Conservation (phyloP, 2,113 vertebrate species). For the human region DNA sequence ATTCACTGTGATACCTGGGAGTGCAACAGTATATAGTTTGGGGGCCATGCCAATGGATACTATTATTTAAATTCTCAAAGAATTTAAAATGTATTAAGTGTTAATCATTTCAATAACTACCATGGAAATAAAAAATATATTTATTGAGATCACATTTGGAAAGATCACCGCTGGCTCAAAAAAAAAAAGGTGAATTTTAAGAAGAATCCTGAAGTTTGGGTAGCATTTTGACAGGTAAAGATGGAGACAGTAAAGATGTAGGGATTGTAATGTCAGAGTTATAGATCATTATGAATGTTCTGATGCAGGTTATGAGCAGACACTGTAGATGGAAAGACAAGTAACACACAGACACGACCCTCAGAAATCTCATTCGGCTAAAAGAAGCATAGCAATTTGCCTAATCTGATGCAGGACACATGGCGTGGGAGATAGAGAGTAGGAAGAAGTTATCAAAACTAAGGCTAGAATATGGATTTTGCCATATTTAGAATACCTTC, state of each 20-base stretch:
- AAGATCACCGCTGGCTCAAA: background rate
- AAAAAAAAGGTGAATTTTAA: background rate
- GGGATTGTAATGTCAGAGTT: background rate
- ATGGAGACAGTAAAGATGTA: background rate
- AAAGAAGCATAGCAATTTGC: background rate
- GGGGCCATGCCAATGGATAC: background rate
- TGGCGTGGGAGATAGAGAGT: background rate
- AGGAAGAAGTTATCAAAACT: background rate
- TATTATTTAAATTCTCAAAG: background rate
- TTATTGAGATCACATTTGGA: background rate
- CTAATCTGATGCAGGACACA: background rate
- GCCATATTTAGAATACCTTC: background rate
- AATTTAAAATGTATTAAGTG: background rate
- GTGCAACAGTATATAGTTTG: accelerated
- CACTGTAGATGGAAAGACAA: background rate
- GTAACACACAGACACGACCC: background rate
- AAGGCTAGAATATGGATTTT: background rate
- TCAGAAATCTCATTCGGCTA: background rate
- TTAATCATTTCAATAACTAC: background rate
- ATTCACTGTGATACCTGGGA: background rate
- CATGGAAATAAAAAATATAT: background rate
- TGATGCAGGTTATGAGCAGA: background rate
- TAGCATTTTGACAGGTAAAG: background rate
- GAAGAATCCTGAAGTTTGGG: background rate
- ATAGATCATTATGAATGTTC: background rate